These are phyloP conservation scores for Planococcus citri DNA, from an alignment of 1,140 invertebrate species.

Conservation along the genomic window DNA sequence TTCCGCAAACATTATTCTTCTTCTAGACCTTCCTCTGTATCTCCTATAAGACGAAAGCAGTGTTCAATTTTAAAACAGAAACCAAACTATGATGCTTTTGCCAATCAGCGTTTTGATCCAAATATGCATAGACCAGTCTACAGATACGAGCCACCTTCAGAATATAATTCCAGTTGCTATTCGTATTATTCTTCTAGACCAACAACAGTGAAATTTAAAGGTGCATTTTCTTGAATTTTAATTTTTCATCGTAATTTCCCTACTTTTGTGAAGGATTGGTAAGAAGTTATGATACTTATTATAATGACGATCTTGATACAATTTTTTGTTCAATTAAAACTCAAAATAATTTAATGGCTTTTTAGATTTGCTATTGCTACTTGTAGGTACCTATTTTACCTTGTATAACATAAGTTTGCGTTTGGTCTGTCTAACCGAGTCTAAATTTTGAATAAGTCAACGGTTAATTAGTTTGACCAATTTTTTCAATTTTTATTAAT, in stretches of 20 bases:
- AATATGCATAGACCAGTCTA: conserved; percentile 56
- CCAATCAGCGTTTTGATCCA: conserved; percentile 57
- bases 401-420: too few species aligned
- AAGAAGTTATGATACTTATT: too few species aligned
- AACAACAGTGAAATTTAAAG: conserved; percentile 63
- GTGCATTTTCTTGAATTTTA: conserved; percentile 38
- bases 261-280: too few species aligned
- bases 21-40: conserved; percentile 35
- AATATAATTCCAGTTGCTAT: conserved; percentile 20
- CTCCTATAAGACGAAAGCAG: conserved; percentile 32
- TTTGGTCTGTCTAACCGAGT: too few species aligned
- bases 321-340: too few species aligned
- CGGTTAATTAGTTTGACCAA: too few species aligned
- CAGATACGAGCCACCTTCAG: conserved; percentile 51
- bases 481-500: too few species aligned
- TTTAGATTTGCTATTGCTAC: too few species aligned
- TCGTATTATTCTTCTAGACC: conserved; percentile 33
- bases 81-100: conserved; percentile 41
- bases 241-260: conserved; percentile 3
- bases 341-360: too few species aligned
- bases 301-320: too few species aligned
- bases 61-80: conserved; percentile 48
- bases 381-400: too few species aligned
- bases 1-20: conserved; percentile 33
- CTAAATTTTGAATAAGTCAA: too few species aligned